These are phyloP conservation scores for Cololabis saira DNA, from an alignment of 2,113 vertebrate genomes.

Conservation along the genomic window DNA sequence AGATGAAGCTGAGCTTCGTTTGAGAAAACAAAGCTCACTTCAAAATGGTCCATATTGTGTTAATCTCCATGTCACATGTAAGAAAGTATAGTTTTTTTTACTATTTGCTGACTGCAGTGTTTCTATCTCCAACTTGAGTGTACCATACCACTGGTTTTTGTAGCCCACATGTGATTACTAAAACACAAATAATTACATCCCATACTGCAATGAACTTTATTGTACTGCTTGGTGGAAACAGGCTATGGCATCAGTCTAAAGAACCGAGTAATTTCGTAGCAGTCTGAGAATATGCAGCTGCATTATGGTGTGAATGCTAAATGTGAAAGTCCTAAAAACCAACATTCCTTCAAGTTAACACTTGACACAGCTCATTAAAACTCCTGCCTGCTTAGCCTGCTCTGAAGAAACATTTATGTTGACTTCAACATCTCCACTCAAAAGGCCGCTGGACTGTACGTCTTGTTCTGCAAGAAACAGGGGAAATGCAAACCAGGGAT, in stretches of 20 bases:
- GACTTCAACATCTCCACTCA: slow-evolving; percentile 37
- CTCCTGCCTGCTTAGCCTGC: slow-evolving; percentile 37
- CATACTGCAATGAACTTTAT: too few species aligned
- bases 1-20: too few species aligned
- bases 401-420: slow-evolving; percentile 32
- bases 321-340: slow-evolving; percentile 17
- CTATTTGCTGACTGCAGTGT: too few species aligned
- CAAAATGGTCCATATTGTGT: too few species aligned
- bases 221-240: neutral
- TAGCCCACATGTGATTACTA: too few species aligned
- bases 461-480: slow-evolving; percentile 35
- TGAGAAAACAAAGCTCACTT: too few species aligned
- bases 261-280: slow-evolving; percentile 34
- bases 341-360: slow-evolving; percentile 35
- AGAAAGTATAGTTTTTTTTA: too few species aligned
- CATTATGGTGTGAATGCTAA: slow-evolving; percentile 25
- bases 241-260: slow-evolving; percentile 36
- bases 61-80: too few species aligned
- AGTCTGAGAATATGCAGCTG: slow-evolving; percentile 10
- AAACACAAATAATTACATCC: too few species aligned
- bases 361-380: slow-evolving; percentile 48
- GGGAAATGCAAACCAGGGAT: slow-evolving; percentile 65
- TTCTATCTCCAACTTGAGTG: too few species aligned
- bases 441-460: slow-evolving; percentile 58
- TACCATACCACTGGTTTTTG: too few species aligned